These are phyloP conservation scores for Anhinga rufa DNA, from an alignment of 2,113 vertebrate species.

Conservation along the genomic window DNA sequence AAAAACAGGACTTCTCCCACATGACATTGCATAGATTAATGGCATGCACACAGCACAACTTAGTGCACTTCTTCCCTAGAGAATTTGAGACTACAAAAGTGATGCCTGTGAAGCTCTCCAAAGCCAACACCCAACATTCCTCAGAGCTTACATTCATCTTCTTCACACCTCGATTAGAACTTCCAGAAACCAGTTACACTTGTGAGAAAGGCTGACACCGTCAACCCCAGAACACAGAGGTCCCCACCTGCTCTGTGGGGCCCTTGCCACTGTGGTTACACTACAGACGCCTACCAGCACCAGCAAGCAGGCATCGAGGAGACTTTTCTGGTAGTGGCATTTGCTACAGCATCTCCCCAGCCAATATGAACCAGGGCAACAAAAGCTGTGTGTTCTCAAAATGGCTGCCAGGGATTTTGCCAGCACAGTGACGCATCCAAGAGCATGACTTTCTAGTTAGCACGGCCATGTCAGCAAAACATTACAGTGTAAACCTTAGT, in stretches of 20 bases:
- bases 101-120: not conserved
- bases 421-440: not conserved
- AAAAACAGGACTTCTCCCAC: not conserved
- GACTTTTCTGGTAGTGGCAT: not conserved
- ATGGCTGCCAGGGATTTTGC: not conserved
- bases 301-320: accelerated
- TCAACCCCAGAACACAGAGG: not conserved
- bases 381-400: not conserved
- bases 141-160: not conserved
- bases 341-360: not conserved
- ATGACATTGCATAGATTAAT: not conserved
- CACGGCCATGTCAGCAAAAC: not conserved
- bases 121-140: not conserved
- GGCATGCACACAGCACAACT: not conserved
- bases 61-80: not conserved
- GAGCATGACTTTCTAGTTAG: not conserved
- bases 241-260: not conserved
- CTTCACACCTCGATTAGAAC: not conserved
- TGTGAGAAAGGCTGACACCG: not conserved
- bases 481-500: not conserved
- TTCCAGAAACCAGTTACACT: not conserved
- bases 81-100: not conserved
- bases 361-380: not conserved
- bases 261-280: not conserved
- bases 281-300: not conserved